Base-by-base conservation (phyloP, 2,888 invertebrate species). In the Dugesia japonica region DNA sequence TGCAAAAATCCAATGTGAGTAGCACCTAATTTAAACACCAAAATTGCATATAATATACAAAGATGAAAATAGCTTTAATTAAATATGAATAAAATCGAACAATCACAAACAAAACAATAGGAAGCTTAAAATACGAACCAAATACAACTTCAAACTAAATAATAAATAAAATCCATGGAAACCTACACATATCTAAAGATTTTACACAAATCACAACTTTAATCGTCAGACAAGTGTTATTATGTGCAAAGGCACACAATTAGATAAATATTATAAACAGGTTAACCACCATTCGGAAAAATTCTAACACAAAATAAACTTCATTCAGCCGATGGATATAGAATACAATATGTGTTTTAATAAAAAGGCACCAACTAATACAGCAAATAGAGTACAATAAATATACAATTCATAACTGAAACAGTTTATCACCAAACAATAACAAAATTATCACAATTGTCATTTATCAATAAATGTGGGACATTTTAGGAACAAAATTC, bases 31-130 rank as follows among this genome's bases (percentile, higher is more conserved):
- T 56, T 56, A 13, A 38, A 56, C 56, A 56, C 56, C 56, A 56
- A n/a, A n/a, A 56, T 56, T 56, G 56, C 56, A 56, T n/a, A n/a
- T 56, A 56, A 56, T 56, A 56, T 56, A 56, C 56, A 56, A 56
- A 56, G 23, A 56, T 56, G 56, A 56, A 56, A 31, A 13, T 31
- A 31, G 56, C 7, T 56, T 56, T 4, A 56, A 56, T 56, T 56
- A 56, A 56, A 56, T 56, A 56, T 56, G 56, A 56, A 56, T 56
- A 56, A 56, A 56, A 56, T 56, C 56, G 56, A 56, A 56, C 56
- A 56, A 20, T 56, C 56, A 56, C 23, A 56, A 56, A 56, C 56
- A 56, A 20, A 56, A 56, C 31, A 31, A 31, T 31, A 56, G 56
- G 56, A 56, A 56, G 56, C 56, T 56, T 56, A 56, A 38, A 56